Base-by-base conservation (phyloP, 2,888 invertebrate genomes). In the Ischnura elegans region DNA sequence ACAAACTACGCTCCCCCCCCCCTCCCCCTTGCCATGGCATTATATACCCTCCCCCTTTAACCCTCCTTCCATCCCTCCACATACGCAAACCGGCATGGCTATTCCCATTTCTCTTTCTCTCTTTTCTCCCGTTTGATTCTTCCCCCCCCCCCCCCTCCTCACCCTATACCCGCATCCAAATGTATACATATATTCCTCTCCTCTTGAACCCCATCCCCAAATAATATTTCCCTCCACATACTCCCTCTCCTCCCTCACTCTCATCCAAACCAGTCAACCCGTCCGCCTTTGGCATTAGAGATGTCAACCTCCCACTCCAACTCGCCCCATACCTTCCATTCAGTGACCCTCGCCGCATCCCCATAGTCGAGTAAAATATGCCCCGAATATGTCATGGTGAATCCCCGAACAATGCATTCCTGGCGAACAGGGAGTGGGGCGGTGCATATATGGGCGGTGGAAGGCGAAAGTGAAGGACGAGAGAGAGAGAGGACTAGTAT, bases 301-400 rank as follows among this genome's bases (percentile, higher is more conserved):
- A 3, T 36, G 5, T 16, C 36, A 10, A 36, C 61, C n/a, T n/a
- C n/a, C 36, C 36, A 36, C 29, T 36, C 2, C 76, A 21, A 42
- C 21, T 43, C 1, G 29, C 0, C 21, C 87, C 55, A 42, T 13
- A 36, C 42, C 25, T n/a, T 16, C 43, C 36, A 25, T 85, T 43
- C 36, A 16, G 13, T 85, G 36, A 36, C 85, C 85, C 21, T 10
- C 51, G 10, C 13, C n/a, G 45, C 86, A 43, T 46, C n/a, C 86
- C 76, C 43, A 43, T 43, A 25, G 6, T 13, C 25, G 86, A 46
- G 86, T 86, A 46, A 86, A 86, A 86, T 86, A 86, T 86, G 86
- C 46, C 86, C 86, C 86, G 86, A 86, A 86, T 86, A 86, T 86
- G 86, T 86, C 86, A 86, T n/a, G 86, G 86, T 46, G 86, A 46